Percentiles rank a stretch among this genome's conserved stretches.
phyloP scores from a whole-genome alignment of 2,888 invertebrate species.

The Acutogordius australiensis region DNA sequence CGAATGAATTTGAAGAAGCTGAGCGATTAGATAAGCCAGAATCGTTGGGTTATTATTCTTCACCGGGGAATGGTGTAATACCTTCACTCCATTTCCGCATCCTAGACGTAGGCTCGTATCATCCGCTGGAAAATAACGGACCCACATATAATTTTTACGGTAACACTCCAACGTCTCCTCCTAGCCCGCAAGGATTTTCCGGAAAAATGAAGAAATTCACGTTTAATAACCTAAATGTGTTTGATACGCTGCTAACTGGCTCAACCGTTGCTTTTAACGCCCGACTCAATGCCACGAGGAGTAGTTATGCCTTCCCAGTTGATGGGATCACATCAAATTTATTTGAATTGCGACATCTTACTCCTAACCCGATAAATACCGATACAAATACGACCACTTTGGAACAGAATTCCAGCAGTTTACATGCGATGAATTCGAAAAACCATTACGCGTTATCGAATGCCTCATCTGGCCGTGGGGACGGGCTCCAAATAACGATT shows the following conservation, averaged over 20 bases:
- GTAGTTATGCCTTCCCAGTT: no score
- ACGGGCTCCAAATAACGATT: no score
- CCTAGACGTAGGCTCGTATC: neutral
- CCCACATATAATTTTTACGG: no score
- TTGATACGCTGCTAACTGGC: neutral
- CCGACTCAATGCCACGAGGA: neutral
- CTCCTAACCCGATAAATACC: neutral
- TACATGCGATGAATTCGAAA: no score
- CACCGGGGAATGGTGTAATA: neutral
- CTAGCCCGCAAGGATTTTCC: neutral
- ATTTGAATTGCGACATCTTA: no score
- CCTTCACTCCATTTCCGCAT: neutral
- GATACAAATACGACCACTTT: neutral
- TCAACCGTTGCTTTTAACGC: neutral
- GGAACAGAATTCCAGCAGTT: neutral
- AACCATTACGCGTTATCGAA: neutral
- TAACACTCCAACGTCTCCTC: neutral
- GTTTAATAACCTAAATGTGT: neutral
- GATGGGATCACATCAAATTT: no score
- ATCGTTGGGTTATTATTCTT: no score
- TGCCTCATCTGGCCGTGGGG: neutral
- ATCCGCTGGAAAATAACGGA: no score
- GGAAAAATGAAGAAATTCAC: neutral
- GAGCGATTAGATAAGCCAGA: no score
- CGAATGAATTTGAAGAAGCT: no score